Conservation (phyloP, 2,888 invertebrate species). For the Dolichomitus sp. region DNA sequence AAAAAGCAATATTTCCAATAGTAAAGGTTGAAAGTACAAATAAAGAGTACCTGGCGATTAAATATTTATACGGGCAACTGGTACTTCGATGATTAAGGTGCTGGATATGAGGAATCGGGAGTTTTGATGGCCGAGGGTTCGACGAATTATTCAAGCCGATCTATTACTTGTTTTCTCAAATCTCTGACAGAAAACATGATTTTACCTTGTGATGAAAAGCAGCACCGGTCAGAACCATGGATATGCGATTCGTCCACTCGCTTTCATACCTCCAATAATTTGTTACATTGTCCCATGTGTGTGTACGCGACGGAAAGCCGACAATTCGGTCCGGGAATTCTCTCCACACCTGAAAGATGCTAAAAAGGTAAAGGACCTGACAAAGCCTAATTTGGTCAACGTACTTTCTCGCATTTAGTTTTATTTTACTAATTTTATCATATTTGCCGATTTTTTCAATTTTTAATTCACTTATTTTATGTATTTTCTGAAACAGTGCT, state of each 20-base stretch:
- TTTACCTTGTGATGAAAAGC: slow-evolving; percentile 97
- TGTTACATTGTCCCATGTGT: slow-evolving; percentile 96
- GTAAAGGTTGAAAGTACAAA: background rate
- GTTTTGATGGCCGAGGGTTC: background rate
- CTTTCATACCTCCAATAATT: slow-evolving; percentile 97
- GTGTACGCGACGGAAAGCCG: slow-evolving; percentile 98
- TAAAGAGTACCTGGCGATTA: background rate
- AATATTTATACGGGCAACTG: background rate
- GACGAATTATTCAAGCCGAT: background rate
- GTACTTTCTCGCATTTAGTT: too few species aligned
- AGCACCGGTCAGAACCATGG: slow-evolving; percentile 98
- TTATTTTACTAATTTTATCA: too few species aligned
- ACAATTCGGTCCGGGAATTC: slow-evolving; percentile 99
- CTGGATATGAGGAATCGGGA: background rate
- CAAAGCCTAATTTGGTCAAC: too few species aligned
- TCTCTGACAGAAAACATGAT: background rate
- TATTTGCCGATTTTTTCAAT: too few species aligned
- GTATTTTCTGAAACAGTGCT: slow-evolving; percentile 2
- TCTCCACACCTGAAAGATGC: slow-evolving; percentile 94
- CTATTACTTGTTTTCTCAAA: background rate
- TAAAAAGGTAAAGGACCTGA: background rate
- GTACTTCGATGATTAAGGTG: background rate
- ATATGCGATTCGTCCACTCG: slow-evolving; percentile 98
- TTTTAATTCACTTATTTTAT: too few species aligned
- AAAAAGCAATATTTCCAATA: background rate